A percentile compares a stretch with the other conserved stretches of the same genome.
phyloP scores from a whole-genome alignment of 2,888 invertebrate species.

The Calliopum simillimum region DNA sequence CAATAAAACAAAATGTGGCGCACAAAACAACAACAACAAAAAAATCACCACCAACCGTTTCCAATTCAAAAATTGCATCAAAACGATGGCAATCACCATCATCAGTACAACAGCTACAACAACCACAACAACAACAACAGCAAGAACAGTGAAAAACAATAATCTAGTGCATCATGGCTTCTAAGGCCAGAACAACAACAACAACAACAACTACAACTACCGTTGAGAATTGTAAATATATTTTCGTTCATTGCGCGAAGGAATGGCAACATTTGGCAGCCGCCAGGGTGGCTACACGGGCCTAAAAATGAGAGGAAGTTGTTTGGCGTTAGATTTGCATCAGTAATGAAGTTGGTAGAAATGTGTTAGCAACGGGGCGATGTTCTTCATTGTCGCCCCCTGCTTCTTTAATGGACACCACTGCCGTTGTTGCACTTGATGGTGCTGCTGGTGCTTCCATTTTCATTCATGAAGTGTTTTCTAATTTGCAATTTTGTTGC shows the following conservation, averaged over 20 bases:
- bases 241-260: too few relatives aligned
- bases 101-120: slow-evolving; percentile 6
- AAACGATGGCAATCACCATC: slow-evolving; percentile 27
- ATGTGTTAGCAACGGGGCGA: not conserved
- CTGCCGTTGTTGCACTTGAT: too few relatives aligned
- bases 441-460: too few relatives aligned
- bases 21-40: not conserved
- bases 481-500: too few relatives aligned
- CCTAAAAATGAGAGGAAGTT: slow-evolving; percentile 1
- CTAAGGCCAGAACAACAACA: not conserved
- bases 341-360: slow-evolving; percentile 19
- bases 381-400: not conserved
- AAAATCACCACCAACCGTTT: slow-evolving; percentile 19
- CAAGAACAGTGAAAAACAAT: slow-evolving; percentile 23
- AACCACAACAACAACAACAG: not conserved
- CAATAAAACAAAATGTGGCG: too few relatives aligned
- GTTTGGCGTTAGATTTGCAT: slow-evolving; percentile 19
- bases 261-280: too few relatives aligned
- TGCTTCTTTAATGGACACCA: not conserved
- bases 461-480: too few relatives aligned
- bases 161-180: not conserved
- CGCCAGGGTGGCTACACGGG: too few relatives aligned
- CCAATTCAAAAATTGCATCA: slow-evolving; percentile 30
- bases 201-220: slow-evolving; percentile 23
- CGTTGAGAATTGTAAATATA: slow-evolving; percentile 3